Evolutionary conservation across 2,113 vertebrate genomes (phyloP).

Genomic region (Perognathus longimembris): DNA sequence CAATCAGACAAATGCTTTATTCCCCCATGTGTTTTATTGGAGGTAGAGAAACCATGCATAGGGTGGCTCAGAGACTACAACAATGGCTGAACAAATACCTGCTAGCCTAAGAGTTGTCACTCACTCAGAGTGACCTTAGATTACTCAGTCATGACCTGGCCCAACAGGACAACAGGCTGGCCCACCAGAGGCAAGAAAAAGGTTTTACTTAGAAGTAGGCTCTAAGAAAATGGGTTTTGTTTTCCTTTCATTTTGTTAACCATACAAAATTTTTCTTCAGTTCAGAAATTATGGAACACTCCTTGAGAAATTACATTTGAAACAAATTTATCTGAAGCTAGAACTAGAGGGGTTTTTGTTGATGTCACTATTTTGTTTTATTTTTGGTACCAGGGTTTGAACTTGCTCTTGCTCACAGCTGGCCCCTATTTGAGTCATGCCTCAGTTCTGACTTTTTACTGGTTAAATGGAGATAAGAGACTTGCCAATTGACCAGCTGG

Average conservation of each 20-base stretch:
- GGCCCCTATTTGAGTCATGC: too few species aligned
- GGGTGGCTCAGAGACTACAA: background rate
- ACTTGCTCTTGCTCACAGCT: background rate
- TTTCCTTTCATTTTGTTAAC: too few species aligned
- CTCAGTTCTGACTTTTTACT: too few species aligned
- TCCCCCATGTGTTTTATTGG: background rate
- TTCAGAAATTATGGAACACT: background rate
- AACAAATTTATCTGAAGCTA: background rate
- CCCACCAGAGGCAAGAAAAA: background rate
- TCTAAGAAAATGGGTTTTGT: background rate
- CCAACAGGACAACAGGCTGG: background rate
- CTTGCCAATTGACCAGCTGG: too few species aligned
- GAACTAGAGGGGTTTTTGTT: too few species aligned
- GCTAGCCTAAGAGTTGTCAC: rapidly evolving
- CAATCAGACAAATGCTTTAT: background rate
- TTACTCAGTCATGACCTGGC: background rate
- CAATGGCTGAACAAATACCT: background rate
- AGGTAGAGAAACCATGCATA: background rate
- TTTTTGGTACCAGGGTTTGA: background rate
- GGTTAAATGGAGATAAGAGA: too few species aligned
- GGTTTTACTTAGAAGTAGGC: background rate
- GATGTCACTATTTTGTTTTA: background rate
- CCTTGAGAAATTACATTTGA: background rate
- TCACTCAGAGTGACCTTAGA: background rate
- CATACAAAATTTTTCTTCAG: background rate